Base-by-base conservation (phyloP, 1,140 invertebrate genomes). In the Drosophila repletoides region DNA sequence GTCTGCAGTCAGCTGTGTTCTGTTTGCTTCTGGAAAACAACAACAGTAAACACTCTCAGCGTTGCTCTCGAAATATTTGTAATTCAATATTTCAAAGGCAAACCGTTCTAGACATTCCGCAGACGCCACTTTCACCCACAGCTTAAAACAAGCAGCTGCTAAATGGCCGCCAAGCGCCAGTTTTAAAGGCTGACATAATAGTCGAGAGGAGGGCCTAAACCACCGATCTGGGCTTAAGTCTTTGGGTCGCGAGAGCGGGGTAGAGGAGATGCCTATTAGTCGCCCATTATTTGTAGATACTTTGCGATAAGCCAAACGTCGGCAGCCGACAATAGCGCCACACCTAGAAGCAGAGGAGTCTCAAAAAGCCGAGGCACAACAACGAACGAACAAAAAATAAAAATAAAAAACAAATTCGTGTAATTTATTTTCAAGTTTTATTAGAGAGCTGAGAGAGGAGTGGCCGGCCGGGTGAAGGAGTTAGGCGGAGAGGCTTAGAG, bases 351-450 rank as follows among this genome's bases (percentile, higher is more conserved):
- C 48, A 38, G 28, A 60, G 55, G 15, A 4, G 22, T 9, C 48
- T 15, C n/a, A n/a, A 58, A 64, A 55, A 33, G 45, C 9, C 36
- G 19, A 43, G 26, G 43, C 15, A 28, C 12, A 43, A 14, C 51
- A 45, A 38, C 14, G 22, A 28, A 24, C 29, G 60, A 63, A 81
- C 72, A 72, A 77, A 40, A 22, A 49, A 43, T 49, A 51, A 61
- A 64, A 46, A 34, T 60, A 52, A 59, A 61, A 81, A 63, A 83
- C 79, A 77, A 84, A 79, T 74, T 84, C 43, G 53, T 74, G 80
- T 86, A 86, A 84, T 84, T 86, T 86, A 84, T 84, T 84, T 84
- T 67, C 73, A 84, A 77, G 41, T 71, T 84, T 71, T 79, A 84
- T 83, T 83, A 71, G 60, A 49, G 33, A 49, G 36, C n/a, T 6